Conservation (phyloP, 2,888 invertebrate species). For the Megastigmus dorsalis region DNA sequence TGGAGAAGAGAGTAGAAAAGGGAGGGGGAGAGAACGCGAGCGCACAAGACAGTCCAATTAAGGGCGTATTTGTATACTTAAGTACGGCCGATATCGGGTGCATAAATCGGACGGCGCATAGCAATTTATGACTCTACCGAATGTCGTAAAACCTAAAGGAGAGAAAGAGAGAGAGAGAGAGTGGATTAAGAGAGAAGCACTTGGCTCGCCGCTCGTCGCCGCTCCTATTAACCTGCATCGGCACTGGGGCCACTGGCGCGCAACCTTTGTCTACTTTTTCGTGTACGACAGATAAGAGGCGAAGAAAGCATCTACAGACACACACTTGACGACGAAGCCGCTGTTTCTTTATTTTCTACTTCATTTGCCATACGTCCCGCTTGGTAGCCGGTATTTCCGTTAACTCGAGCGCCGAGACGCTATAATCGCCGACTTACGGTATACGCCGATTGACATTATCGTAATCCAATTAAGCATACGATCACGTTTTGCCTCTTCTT, state of each 20-base stretch:
- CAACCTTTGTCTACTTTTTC: conserved; percentile 42
- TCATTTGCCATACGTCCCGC: no score
- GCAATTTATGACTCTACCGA: conserved; percentile 65
- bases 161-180: no score
- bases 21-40: background rate
- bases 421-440: no score
- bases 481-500: no score
- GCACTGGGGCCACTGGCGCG: background rate
- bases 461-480: conserved; percentile 45
- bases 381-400: background rate
- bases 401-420: background rate
- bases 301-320: background rate
- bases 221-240: conserved; percentile 20
- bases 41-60: conserved; percentile 66
- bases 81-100: conserved; percentile 65
- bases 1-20: background rate
- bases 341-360: no score
- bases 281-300: background rate
- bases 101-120: conserved; percentile 63
- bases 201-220: background rate
- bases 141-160: conserved; percentile 66
- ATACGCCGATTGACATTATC: conserved; percentile 49
- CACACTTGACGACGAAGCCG: no score
- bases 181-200: no score
- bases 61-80: conserved; percentile 68